Percentiles rank a stretch among this genome's conserved stretches.
phyloP scores from a whole-genome alignment of 1,140 invertebrate genomes.

The Drosophila lacteicornis region DNA sequence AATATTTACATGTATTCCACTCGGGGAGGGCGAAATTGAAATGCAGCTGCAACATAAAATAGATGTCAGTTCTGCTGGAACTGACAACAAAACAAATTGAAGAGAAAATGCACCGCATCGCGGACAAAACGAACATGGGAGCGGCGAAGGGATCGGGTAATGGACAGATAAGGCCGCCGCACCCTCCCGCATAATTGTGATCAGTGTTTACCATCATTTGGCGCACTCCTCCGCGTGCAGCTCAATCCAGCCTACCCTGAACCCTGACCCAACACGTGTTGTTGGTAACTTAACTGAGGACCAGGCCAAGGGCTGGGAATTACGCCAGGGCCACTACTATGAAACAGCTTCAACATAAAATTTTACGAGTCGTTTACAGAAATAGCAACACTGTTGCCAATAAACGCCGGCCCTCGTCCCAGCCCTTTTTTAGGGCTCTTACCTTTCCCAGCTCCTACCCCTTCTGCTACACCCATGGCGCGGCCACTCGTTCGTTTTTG shows the following conservation, averaged over 20 bases:
- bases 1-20: constrained; percentile 53
- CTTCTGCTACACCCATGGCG: neutral
- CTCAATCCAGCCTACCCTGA: constrained; percentile 45
- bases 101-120: constrained; percentile 28
- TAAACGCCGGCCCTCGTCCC: constrained; percentile 52
- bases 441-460: constrained; percentile 4
- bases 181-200: constrained; percentile 41
- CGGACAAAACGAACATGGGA: neutral
- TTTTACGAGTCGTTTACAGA: constrained; percentile 83
- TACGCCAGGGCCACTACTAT: constrained; percentile 36
- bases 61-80: constrained; percentile 64
- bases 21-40: constrained; percentile 41
- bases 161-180: too few relatives aligned
- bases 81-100: constrained; percentile 66
- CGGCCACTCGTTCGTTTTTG: constrained; percentile 44
- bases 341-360: constrained; percentile 72
- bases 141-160: neutral
- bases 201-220: constrained; percentile 53
- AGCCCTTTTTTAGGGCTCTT: neutral
- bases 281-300: neutral
- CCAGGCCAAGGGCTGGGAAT: neutral
- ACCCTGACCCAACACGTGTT: constrained; percentile 37
- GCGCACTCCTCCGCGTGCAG: constrained; percentile 30
- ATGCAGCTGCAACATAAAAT: constrained; percentile 59
- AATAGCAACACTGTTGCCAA: constrained; percentile 83